These are phyloP conservation scores for Delphinus delphis DNA, from an alignment of 2,113 vertebrate species.

Conservation along the genomic window DNA sequence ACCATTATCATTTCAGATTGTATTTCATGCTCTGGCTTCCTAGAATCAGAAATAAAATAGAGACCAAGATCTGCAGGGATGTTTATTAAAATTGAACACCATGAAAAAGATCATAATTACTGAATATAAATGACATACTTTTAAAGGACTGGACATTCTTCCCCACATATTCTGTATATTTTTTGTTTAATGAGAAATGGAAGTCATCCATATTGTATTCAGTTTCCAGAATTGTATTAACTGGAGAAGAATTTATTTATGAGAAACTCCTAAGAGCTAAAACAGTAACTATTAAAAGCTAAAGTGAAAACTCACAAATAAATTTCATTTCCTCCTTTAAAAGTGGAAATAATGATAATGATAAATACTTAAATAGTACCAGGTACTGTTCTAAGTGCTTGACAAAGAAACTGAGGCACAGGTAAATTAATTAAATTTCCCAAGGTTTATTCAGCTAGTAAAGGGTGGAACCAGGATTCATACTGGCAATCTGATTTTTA, in stretches of 20 bases:
- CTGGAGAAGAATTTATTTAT: neutral
- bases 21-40: neutral
- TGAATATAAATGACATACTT: neutral
- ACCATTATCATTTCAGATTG: neutral
- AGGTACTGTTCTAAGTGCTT: neutral
- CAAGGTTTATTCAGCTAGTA: neutral
- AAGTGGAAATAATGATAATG: neutral
- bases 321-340: constrained; percentile 14
- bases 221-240: neutral
- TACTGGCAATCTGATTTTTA: neutral
- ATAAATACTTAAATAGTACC: neutral
- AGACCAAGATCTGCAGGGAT: neutral
- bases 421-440: neutral
- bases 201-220: neutral
- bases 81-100: neutral
- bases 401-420: neutral
- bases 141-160: neutral
- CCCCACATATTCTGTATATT: neutral
- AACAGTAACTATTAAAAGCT: neutral
- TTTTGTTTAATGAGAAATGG: neutral
- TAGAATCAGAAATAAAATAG: neutral
- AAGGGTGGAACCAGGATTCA: neutral
- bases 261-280: neutral
- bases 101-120: neutral
- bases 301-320: neutral